Evolutionary conservation across 2,888 invertebrate genomes (phyloP), one percentile per base, ranked within the genome.

Genomic region (Unio pictorum): DNA sequence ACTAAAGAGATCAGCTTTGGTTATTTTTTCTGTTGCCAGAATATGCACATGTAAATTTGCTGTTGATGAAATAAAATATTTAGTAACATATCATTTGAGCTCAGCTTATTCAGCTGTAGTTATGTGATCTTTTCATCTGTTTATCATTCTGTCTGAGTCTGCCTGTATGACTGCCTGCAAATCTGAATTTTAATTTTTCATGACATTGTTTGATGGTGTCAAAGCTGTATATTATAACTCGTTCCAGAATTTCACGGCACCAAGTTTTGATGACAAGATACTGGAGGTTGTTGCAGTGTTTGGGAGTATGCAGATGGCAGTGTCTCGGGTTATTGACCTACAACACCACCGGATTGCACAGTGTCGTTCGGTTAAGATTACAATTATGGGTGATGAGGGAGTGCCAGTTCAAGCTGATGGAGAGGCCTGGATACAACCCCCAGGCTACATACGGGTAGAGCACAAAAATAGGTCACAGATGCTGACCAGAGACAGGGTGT

Each of bases 381-480:
- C 96, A 87, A 98, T 99, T 84, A 91, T 97, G 82, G 98, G 97
- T 94, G 91, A 91, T 81, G 91, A 92, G 91, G 95, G 96, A 66
- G 96, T 98, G 26, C 98, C 98, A 0, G 95, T 98, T 67, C 96
- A 96, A 91, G 98, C 98, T 59, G 98, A 99, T 88, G 99, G 98
- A 0, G 99, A 99, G 90, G 98, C 98, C 1, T 98, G 98, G 98
- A 93, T 98, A 59, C 98, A 98, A 90, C 96, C 97, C 0, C 98
- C 99, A 0, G 98, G 98, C 57, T 96, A 97, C 89, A 96, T 99
- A 81, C 93, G 96, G 69, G 98, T 99, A 81, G 94, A 97, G 81
- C 98, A 98, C 91, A 98, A 98, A 91, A 98, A 98, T 91, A 92
- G 98, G 67, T 96, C 98, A 88, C 98, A 98, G 91, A 97, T 99